Percentiles rank a stretch among this genome's conserved stretches.
Evolutionary conservation across 2,797 vertebrate species (phyloP).

Genomic region (Nyctalus aviator): DNA sequence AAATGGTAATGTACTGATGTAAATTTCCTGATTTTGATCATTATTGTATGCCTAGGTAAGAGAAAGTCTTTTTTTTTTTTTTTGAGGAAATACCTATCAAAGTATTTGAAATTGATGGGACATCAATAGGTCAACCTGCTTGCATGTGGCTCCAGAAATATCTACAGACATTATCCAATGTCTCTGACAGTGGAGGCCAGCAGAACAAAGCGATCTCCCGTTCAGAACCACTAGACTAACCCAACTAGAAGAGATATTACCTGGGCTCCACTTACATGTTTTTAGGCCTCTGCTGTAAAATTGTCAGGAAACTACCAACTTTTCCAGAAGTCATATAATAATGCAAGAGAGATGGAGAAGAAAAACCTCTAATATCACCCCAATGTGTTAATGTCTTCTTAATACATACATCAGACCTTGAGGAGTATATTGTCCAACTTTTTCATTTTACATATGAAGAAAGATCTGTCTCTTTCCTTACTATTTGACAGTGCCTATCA

Average conservation of each 20-base stretch:
- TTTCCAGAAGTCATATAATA: not conserved
- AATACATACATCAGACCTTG: not conserved
- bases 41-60: not conserved
- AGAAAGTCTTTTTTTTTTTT: not conserved
- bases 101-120: not conserved
- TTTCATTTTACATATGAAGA: not conserved
- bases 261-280: not conserved
- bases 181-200: not conserved
- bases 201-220: not conserved
- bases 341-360: not conserved
- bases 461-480: not conserved
- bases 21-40: not conserved
- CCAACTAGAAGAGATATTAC: not conserved
- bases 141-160: not conserved
- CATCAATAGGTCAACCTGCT: not conserved
- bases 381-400: not conserved
- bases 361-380: not conserved
- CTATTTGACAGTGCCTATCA: not conserved
- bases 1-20: not conserved
- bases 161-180: not conserved
- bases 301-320: not conserved
- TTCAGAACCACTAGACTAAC: not conserved
- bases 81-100: not conserved
- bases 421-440: not conserved
- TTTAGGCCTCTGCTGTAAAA: not conserved